These are phyloP conservation scores for Cetonia aurata DNA, from an alignment of 2,888 invertebrate genomes.

Conservation along the genomic window DNA sequence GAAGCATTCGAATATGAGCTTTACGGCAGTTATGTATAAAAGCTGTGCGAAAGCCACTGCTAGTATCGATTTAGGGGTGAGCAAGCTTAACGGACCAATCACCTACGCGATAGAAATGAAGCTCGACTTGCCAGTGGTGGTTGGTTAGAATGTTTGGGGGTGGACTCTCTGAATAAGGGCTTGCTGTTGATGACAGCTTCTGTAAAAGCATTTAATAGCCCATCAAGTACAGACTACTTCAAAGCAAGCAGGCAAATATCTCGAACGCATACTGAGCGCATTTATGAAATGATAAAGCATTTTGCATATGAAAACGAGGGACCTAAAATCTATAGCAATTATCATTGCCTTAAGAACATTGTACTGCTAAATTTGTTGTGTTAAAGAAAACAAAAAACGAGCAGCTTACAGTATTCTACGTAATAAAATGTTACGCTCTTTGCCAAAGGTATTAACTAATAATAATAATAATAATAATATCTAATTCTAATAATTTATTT, in stretches of 20 bases:
- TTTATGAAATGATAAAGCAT: too few species aligned
- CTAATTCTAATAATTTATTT: too few species aligned
- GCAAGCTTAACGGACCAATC: constrained; percentile 49
- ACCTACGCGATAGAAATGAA: constrained; percentile 7
- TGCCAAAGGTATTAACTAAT: too few species aligned
- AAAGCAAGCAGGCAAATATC: constrained; percentile 3
- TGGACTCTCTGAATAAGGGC: constrained; percentile 25
- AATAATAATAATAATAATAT: too few species aligned
- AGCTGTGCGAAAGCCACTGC: constrained; percentile 12
- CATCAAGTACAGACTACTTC: constrained; percentile 58
- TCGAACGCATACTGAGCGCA: background rate
- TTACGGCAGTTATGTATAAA: constrained; percentile 11
- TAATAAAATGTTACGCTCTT: too few species aligned
- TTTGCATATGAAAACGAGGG: too few species aligned
- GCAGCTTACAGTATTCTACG: too few species aligned
- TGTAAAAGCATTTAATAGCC: constrained; percentile 53
- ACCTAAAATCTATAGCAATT: too few species aligned
- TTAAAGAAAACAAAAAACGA: too few species aligned
- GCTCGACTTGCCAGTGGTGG: constrained; percentile 10
- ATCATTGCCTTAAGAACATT: too few species aligned
- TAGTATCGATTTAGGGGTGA: constrained; percentile 41
- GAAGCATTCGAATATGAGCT: background rate
- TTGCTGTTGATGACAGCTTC: constrained; percentile 57
- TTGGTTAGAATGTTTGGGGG: constrained; percentile 38
- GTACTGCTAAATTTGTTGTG: too few species aligned